Base-by-base conservation (phyloP, 2,888 invertebrate species). In the Tinea trinotella region DNA sequence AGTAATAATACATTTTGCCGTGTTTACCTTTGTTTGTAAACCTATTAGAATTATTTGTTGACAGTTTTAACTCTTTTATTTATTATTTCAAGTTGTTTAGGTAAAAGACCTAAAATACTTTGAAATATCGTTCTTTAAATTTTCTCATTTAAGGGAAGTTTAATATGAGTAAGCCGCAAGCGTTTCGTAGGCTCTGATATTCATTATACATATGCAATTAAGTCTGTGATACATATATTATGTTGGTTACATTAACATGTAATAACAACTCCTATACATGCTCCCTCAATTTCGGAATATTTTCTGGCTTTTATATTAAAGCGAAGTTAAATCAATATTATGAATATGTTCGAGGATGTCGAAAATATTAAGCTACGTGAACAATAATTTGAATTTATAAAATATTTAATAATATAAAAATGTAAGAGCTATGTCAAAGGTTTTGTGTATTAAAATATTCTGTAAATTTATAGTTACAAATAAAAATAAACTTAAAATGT, bases 91-190 rank as follows among this genome's bases (percentile, higher is more conserved):
- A 22, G 7, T 22, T 22, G 22, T 22, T 22, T 22, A 22, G 7
- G 22, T 22, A 22, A 30, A 30, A 30, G 7, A 4, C 60, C 59
- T 55, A 60, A 58, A 62, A 61, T 56, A 61, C 59, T 59, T 60
- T 56, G 59, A 62, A 63, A 66, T 65, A 67, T 65, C 65, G 61
- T 56, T 57, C 62, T 60, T 65, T 68, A 66, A 65, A 60, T 64
- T 61, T 61, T 60, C 57, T 56, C 59, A 62, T 62, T 59, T 59
- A 15, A 57, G 60, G 56, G 60, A 62, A 61, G 62, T 68, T 66
- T 68, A 67, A 70, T 70, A 70, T 68, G 62, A 57, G 58, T 59
- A 59, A 24, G 24, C 46, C 46, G n/a, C 46, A 46, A 46, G 19
- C 13, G 50, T 13, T 50, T 3, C 13, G 50, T 24, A 24, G 50